These are phyloP conservation scores for Ceratotherium simum DNA, from an alignment of 2,113 vertebrate species.

Conservation along the genomic window DNA sequence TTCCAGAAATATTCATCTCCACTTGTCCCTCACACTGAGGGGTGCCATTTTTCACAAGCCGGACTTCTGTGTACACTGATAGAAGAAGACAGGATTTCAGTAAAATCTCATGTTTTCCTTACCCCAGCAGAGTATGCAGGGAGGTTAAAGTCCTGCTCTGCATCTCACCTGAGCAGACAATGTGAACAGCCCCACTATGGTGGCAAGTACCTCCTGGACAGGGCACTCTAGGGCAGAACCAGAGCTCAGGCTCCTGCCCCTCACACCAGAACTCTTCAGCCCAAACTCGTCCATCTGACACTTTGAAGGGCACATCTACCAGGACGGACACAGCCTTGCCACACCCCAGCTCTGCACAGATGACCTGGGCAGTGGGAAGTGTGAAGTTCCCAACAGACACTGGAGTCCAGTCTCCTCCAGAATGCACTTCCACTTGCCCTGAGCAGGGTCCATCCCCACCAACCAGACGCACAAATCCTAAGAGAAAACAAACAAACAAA, in stretches of 20 bases:
- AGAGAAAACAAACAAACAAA: not conserved
- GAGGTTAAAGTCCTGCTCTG: not conserved
- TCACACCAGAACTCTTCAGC: not conserved
- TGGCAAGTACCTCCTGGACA: not conserved
- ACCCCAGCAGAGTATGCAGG: not conserved
- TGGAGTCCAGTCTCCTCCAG: not conserved
- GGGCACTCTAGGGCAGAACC: not conserved
- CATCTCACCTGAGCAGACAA: constrained; percentile 54
- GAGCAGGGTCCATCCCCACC: constrained; percentile 8
- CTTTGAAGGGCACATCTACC: not conserved
- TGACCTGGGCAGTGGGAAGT: not conserved
- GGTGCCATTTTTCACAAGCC: constrained; percentile 7
- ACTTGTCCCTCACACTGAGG: constrained; percentile 54
- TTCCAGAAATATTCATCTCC: constrained; percentile 43
- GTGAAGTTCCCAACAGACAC: constrained; percentile 25
- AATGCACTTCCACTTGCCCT: not conserved
- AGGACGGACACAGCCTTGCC: not conserved
- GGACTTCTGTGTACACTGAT: not conserved
- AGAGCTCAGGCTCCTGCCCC: not conserved
- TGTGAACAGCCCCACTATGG: not conserved
- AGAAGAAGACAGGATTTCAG: not conserved
- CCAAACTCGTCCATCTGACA: not conserved
- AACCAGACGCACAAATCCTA: constrained; percentile 43
- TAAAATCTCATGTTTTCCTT: not conserved
- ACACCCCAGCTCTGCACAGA: constrained; percentile 48